A percentile compares a stretch with the other conserved stretches of the same genome.
phyloP scores from a whole-genome alignment of 2,113 vertebrate species.

The Stegostoma tigrinum region DNA sequence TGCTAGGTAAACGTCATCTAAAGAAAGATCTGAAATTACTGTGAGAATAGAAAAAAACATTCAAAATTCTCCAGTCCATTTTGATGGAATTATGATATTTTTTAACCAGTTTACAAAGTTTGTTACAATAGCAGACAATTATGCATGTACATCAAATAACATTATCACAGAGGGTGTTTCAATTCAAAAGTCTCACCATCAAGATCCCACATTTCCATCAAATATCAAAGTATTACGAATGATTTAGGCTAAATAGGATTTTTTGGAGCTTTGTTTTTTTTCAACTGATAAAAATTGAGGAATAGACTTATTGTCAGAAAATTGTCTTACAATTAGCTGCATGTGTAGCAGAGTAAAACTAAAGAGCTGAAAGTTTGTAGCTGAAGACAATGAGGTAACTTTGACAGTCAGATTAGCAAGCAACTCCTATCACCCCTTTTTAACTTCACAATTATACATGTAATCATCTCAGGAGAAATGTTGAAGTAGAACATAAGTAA shows the following conservation, averaged over 20 bases:
- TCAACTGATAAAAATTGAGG: background rate
- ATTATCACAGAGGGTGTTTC: background rate
- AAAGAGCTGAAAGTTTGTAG: background rate
- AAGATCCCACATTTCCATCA: background rate
- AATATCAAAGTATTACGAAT: background rate
- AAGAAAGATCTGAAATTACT: background rate
- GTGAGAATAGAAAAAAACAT: background rate
- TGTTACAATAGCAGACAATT: background rate
- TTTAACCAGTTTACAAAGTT: background rate
- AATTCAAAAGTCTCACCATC: constrained; percentile 14
- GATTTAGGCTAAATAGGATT: background rate
- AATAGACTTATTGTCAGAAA: background rate
- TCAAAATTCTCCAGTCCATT: background rate
- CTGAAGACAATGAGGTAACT: background rate
- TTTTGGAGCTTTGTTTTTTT: background rate
- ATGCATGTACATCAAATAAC: background rate
- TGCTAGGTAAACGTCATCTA: background rate
- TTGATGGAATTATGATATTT: background rate
- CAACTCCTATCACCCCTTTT: background rate
- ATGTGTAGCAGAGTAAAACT: background rate
- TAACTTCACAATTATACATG: background rate
- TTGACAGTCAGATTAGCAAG: background rate
- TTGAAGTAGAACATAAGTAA: background rate
- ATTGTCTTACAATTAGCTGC: background rate
- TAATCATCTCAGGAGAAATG: background rate